phyloP scores from a whole-genome alignment of 2,113 vertebrate genomes.

The Solea solea region DNA sequence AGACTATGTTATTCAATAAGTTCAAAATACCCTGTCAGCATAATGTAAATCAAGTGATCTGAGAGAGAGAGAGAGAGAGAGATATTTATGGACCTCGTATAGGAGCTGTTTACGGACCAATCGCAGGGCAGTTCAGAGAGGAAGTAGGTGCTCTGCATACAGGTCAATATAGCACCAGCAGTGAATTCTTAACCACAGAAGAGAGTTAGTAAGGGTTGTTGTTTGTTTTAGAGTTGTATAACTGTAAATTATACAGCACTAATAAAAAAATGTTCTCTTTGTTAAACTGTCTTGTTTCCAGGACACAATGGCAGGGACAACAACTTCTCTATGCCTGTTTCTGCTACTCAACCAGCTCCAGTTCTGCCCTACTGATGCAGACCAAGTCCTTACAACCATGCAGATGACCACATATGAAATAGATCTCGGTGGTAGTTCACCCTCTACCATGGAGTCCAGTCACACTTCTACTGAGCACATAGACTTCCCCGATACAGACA shows the following conservation, averaged over 20 bases:
- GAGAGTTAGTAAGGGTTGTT: no score
- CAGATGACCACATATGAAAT: neutral
- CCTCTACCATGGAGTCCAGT: neutral
- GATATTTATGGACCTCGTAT: no score
- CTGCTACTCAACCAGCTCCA: conserved; percentile 46
- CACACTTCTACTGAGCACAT: neutral
- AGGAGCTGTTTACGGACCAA: no score
- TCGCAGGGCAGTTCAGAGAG: no score
- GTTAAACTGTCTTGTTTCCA: conserved; percentile 20
- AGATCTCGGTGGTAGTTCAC: neutral
- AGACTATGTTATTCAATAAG: no score
- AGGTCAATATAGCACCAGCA: no score
- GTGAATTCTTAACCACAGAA: no score
- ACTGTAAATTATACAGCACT: neutral
- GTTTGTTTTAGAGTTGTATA: neutral
- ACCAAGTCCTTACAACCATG: conserved; percentile 8
- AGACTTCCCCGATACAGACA: neutral
- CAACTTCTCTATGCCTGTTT: conserved; percentile 41
- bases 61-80: no score
- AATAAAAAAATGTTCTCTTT: neutral
- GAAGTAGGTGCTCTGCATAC: no score
- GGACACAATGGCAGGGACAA: conserved; percentile 58
- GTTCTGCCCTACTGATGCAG: neutral
- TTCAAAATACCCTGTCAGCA: no score
- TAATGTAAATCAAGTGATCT: no score